These are phyloP conservation scores for Illadopsis cleaveri DNA, from an alignment of 2,113 vertebrate species.

Conservation along the genomic window DNA sequence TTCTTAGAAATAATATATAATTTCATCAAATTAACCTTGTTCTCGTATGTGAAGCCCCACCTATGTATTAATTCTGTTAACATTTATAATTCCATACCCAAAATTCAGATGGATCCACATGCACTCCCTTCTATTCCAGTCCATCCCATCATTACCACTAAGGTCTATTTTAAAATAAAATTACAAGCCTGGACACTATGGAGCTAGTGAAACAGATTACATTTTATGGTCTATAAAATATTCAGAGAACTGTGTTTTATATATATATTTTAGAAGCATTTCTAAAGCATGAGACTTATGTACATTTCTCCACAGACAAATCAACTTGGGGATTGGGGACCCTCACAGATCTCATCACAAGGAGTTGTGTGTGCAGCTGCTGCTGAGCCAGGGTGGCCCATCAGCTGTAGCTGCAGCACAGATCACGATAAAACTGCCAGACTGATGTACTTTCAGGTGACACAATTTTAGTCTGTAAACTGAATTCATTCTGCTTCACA, in stretches of 20 bases:
- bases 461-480: neutral
- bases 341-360: neutral
- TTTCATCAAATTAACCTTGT: neutral
- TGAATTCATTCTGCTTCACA: neutral
- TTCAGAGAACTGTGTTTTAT: neutral
- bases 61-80: neutral
- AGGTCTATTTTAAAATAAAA: neutral
- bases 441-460: neutral
- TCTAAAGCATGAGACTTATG: neutral
- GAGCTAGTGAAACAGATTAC: neutral
- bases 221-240: neutral
- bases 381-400: neutral
- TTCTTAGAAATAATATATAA: neutral
- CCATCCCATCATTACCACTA: neutral
- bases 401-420: neutral
- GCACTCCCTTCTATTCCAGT: neutral
- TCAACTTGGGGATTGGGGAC: neutral
- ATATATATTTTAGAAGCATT: neutral
- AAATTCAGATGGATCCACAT: neutral
- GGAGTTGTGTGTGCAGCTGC: neutral
- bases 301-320: neutral
- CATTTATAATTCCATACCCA: neutral
- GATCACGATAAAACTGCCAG: neutral
- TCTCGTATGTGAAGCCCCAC: accelerated
- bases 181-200: neutral